These are phyloP conservation scores for Byasa hedistus DNA, from an alignment of 2,888 invertebrate species.

Conservation along the genomic window DNA sequence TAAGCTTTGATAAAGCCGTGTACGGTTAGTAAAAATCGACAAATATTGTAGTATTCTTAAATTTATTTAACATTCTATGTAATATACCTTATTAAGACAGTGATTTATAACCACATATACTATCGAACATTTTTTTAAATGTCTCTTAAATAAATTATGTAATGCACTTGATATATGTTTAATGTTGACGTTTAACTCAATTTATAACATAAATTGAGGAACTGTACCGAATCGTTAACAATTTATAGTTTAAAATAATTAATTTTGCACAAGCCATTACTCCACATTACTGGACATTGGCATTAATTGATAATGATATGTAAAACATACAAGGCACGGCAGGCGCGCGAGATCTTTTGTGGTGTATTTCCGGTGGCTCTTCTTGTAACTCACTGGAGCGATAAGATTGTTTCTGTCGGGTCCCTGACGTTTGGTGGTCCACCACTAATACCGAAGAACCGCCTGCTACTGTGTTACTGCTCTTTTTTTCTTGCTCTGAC, in stretches of 20 bases:
- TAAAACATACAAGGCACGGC: slow-evolving; percentile 56
- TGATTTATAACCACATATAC: too few relatives aligned
- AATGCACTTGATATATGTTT: too few relatives aligned
- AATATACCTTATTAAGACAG: too few relatives aligned
- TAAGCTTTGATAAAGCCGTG: too few relatives aligned
- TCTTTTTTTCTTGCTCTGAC: slow-evolving; percentile 64
- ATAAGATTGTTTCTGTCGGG: slow-evolving; percentile 50
- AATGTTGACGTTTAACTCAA: too few relatives aligned
- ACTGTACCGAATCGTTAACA: neutral
- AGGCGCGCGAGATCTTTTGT: slow-evolving; percentile 58
- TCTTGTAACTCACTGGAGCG: slow-evolving; percentile 52
- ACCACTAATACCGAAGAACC: slow-evolving; percentile 49
- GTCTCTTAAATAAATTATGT: too few relatives aligned
- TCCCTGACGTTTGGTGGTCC: slow-evolving; percentile 50
- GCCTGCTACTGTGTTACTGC: slow-evolving; percentile 39
- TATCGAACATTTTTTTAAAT: too few relatives aligned
- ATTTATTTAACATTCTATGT: too few relatives aligned
- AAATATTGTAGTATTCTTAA: too few relatives aligned
- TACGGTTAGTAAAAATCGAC: too few relatives aligned
- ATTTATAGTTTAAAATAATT: neutral
- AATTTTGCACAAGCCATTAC: neutral
- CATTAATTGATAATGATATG: slow-evolving; percentile 1
- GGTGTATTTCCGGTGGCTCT: slow-evolving; percentile 46
- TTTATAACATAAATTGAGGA: too few relatives aligned
- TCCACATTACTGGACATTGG: neutral